Evolutionary conservation across 2,888 invertebrate genomes (phyloP).

Genomic region (Chrysopilus asiliformis): DNA sequence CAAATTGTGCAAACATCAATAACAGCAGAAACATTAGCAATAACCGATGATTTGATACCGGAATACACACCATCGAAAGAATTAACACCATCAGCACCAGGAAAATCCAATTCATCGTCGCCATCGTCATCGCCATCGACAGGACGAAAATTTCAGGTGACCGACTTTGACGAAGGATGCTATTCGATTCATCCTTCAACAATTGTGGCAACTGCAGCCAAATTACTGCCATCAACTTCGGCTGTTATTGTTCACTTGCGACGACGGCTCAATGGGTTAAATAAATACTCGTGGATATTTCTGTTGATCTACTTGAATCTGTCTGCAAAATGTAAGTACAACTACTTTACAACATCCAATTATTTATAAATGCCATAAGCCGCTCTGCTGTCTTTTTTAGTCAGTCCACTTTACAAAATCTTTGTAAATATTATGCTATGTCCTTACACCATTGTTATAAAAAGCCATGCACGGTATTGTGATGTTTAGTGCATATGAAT

Average conservation of each 20-base stretch:
- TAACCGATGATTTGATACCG: too few relatives aligned
- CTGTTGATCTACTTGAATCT: constrained; percentile 36
- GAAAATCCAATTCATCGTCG: background rate
- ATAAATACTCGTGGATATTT: constrained; percentile 37
- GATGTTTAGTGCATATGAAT: too few relatives aligned
- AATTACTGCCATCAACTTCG: constrained; percentile 12
- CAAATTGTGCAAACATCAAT: too few relatives aligned
- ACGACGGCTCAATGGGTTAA: constrained; percentile 25
- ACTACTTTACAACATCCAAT: too few relatives aligned
- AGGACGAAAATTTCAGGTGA: constrained; percentile 4
- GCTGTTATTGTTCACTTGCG: background rate
- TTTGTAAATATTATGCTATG: background rate
- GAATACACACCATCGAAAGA: background rate
- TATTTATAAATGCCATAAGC: too few relatives aligned
- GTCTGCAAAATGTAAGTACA: constrained; percentile 35
- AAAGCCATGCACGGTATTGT: too few relatives aligned
- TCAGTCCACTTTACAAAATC: too few relatives aligned
- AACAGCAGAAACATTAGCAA: too few relatives aligned
- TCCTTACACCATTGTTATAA: too few relatives aligned
- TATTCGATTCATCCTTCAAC: background rate
- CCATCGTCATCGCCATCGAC: background rate
- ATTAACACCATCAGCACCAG: constrained; percentile 3
- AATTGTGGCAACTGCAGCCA: constrained; percentile 13
- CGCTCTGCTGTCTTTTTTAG: too few relatives aligned
- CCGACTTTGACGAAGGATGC: constrained; percentile 10